Evolutionary conservation across 2,113 vertebrate species (phyloP).

Genomic region (Oreocharis arfaki): DNA sequence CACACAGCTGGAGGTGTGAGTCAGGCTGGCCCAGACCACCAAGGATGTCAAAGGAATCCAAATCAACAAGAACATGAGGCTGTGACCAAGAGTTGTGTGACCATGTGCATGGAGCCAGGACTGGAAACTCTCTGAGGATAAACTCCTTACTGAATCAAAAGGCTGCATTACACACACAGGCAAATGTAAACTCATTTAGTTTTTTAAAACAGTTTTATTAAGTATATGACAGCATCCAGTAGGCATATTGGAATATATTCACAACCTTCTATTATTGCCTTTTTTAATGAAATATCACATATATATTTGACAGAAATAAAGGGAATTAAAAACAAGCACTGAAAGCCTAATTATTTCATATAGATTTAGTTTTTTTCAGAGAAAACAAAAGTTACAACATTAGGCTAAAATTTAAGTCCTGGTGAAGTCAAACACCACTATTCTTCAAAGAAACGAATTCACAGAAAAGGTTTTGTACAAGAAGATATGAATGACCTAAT

Average conservation of each 20-base stretch:
- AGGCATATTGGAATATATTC: not conserved
- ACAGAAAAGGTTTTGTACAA: not conserved
- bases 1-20: not conserved
- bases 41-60: not conserved
- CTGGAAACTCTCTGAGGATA: not conserved
- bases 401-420: not conserved
- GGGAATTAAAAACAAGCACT: not conserved
- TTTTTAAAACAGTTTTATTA: not conserved
- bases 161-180: not conserved
- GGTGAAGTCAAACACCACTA: not conserved
- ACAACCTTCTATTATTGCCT: not conserved
- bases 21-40: not conserved
- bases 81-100: fast-evolving
- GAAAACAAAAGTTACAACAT: not conserved
- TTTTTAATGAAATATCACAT: not conserved
- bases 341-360: not conserved
- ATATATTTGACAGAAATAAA: not conserved
- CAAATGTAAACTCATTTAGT: not conserved
- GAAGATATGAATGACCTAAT: not conserved
- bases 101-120: not conserved
- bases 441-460: not conserved
- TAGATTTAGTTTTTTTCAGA: not conserved
- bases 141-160: not conserved
- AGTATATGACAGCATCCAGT: not conserved
- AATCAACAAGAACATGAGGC: not conserved